Evolutionary conservation across 2,113 vertebrate species (phyloP), one percentile per base, ranked within the genome.

Genomic region (Bombycilla garrulus): DNA sequence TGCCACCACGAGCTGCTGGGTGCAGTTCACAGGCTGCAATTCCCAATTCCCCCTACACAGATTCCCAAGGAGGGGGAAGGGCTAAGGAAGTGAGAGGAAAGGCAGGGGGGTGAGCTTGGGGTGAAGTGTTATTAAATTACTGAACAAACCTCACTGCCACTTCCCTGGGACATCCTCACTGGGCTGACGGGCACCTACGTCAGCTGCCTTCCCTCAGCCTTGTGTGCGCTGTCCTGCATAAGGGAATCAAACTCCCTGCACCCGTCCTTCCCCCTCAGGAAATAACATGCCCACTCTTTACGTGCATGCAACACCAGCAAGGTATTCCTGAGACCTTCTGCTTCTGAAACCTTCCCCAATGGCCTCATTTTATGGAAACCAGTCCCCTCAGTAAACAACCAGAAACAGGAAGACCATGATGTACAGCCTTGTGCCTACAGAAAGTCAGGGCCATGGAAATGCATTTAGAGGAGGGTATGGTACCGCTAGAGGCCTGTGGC

Each of bases 1-100:
- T 42, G 17, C 92, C 86, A 97, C 94, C 92, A 62, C 0, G n/a
- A 97, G 92, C 95, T 96, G 90, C 83, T 91, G 94, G 94, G 88
- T 93, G 87, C 90, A 91, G 96, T 74, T 95, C 96, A 95, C 57
- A 85, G 94, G 93, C 96, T 95, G 85, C 88, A 92, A 96, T 93
- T 97, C 94, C 96, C 95, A 86, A 48, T 83, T 93, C 76, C 79
- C 86, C 64, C 1, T 1, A 86, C 33, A 40, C 6, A 35, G 95
- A 94, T 81, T 96, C 92, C 93, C 92, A 86, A 89, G 88, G 95
- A 97, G 93, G 81, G 58, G 61, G 58, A 92, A 97, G 91, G 94
- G 93, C 73, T 86, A 92, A 92, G 2, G 71, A 90, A 95, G 78
- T 2, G 26, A 84, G 66, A 79, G 72, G 61, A 77, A 54, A 93